Conservation (phyloP, 2,113 vertebrate species). For the Geothlypis trichas region DNA sequence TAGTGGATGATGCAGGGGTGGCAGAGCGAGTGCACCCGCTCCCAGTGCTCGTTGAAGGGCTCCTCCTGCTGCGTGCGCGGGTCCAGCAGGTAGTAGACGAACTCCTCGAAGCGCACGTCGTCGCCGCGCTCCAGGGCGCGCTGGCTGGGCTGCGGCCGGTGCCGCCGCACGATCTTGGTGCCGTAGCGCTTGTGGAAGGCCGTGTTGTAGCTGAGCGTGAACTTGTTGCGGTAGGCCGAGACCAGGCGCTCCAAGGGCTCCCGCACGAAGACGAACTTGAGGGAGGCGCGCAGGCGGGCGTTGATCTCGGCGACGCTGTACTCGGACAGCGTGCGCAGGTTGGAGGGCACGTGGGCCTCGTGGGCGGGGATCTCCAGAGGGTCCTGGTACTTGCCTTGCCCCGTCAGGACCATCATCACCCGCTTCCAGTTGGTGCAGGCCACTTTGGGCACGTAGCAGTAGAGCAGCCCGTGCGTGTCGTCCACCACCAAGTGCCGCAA, state of each 20-base stretch:
- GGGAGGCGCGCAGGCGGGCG: conserved; percentile 88
- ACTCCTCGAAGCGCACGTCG: conserved; percentile 91
- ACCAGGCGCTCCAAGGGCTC: conserved; percentile 94
- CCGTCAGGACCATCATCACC: conserved; percentile 89
- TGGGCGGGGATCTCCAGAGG: conserved; percentile 85
- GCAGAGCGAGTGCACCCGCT: conserved; percentile 90
- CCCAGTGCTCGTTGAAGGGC: conserved; percentile 97
- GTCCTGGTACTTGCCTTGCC: conserved; percentile 76
- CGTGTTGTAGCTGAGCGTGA: conserved; percentile 87
- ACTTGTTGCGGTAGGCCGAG: conserved; percentile 93
- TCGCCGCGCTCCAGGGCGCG: conserved; percentile 83
- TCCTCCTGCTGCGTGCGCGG: conserved; percentile 86
- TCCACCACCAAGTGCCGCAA: conserved; percentile 91
- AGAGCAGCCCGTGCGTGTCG: conserved; percentile 85
- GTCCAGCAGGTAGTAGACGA: conserved; percentile 92
- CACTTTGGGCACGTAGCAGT: conserved; percentile 95
- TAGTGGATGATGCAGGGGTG: conserved; percentile 94
- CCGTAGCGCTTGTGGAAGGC: conserved; percentile 92
- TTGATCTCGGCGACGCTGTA: conserved; percentile 86
- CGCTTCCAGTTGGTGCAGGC: conserved; percentile 97
- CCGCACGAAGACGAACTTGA: conserved; percentile 92
- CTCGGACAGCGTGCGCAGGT: conserved; percentile 85
- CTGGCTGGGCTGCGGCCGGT: conserved; percentile 76
- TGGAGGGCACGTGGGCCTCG: conserved; percentile 83
- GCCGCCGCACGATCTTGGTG: conserved; percentile 87